Percentiles rank a stretch among this genome's conserved stretches.
Conservation (phyloP, 2,113 vertebrate genomes). For the Ramphastos sulfuratus region DNA sequence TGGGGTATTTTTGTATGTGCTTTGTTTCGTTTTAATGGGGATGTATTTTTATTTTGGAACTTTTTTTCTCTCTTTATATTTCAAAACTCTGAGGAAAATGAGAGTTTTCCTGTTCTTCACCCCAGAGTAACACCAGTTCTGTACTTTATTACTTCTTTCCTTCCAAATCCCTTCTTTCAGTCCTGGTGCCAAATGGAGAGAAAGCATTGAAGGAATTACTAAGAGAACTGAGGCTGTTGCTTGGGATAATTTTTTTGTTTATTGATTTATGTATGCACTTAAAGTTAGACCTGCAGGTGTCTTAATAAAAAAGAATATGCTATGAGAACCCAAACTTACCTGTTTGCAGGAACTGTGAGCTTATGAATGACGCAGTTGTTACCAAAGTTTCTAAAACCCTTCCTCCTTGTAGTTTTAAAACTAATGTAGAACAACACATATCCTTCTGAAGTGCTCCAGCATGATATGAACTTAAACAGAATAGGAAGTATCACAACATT, state of each 20-base stretch:
- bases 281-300: not conserved
- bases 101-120: not conserved
- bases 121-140: not conserved
- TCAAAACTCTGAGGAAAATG: not conserved
- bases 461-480: not conserved
- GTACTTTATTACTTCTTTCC: not conserved
- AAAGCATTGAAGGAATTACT: not conserved
- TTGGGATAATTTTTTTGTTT: not conserved
- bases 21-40: not conserved
- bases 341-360: not conserved
- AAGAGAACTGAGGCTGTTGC: not conserved
- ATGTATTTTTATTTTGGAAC: not conserved
- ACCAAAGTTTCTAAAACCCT: constrained; percentile 12
- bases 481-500: not conserved
- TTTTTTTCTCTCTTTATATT: not conserved
- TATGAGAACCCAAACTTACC: not conserved
- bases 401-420: not conserved
- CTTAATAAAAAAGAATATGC: not conserved
- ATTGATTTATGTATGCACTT: not conserved
- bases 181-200: not conserved
- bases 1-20: too few species aligned
- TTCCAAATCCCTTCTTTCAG: not conserved
- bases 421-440: not conserved
- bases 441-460: not conserved
- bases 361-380: constrained; percentile 7